These are phyloP conservation scores for Himalopsyche kuldschensis DNA, from an alignment of 2,888 invertebrate genomes.

Conservation along the genomic window DNA sequence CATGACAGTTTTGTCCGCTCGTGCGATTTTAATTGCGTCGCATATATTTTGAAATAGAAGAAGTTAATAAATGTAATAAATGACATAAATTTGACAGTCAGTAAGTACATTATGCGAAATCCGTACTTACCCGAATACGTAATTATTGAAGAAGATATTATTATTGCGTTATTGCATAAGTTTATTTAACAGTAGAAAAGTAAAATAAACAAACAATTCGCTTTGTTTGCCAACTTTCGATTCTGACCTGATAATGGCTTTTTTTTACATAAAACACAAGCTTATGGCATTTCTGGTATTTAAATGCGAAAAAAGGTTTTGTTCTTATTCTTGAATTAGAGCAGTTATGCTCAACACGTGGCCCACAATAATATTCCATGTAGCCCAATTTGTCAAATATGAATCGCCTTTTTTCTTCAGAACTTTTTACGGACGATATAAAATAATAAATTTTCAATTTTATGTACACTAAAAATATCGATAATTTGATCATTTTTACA, in stretches of 20 bases:
- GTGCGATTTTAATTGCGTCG: not conserved
- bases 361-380: too few species aligned
- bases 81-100: not conserved
- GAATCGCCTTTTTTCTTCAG: too few species aligned
- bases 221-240: not conserved
- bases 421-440: too few species aligned
- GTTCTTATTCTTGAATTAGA: too few species aligned
- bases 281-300: too few species aligned
- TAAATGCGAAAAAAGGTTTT: too few species aligned
- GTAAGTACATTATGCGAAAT: not conserved
- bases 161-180: not conserved
- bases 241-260: not conserved
- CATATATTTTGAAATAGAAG: not conserved
- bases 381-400: too few species aligned
- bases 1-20: not conserved
- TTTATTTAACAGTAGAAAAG: not conserved
- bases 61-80: not conserved
- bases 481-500: too few species aligned
- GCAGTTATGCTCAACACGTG: too few species aligned
- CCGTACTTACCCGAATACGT: not conserved
- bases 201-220: not conserved
- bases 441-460: too few species aligned
- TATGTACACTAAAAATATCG: too few species aligned
- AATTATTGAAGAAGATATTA: not conserved
- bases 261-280: not conserved